phyloP scores from a whole-genome alignment of 2,888 invertebrate species.

The Trachelus stipa region DNA sequence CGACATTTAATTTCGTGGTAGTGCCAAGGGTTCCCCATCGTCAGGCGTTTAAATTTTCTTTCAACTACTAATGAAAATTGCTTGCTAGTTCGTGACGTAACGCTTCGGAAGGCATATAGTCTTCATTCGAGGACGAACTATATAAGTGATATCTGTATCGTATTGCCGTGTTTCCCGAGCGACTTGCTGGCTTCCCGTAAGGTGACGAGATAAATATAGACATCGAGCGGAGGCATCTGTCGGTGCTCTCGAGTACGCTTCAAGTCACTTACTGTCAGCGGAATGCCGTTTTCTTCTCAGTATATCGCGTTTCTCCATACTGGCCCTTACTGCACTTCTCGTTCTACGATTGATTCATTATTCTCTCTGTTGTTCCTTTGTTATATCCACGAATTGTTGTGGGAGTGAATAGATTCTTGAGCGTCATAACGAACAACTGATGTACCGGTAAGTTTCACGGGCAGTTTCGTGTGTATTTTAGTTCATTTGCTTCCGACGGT shows the following conservation, averaged over 20 bases:
- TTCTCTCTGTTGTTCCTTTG: too few relatives aligned
- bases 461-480: too few relatives aligned
- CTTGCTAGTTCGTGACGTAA: background rate
- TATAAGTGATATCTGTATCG: background rate
- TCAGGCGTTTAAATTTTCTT: background rate
- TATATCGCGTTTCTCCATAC: background rate
- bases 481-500: too few relatives aligned
- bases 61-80: background rate
- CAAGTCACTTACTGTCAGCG: slow-evolving; percentile 4
- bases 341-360: too few relatives aligned
- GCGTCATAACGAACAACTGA: too few relatives aligned
- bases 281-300: background rate
- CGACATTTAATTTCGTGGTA: background rate
- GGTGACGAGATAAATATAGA: slow-evolving; percentile 9
- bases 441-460: too few relatives aligned
- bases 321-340: too few relatives aligned
- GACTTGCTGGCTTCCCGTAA: slow-evolving; percentile 8
- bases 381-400: too few relatives aligned
- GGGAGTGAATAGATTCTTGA: too few relatives aligned
- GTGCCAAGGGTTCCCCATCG: background rate
- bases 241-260: background rate
- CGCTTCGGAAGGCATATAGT: background rate
- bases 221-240: slow-evolving; percentile 5
- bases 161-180: slow-evolving; percentile 1
- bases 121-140: background rate